Evolutionary conservation across 2,888 invertebrate species (phyloP), one percentile per base, ranked within the genome.

Genomic region (Calameuta pallipes): DNA sequence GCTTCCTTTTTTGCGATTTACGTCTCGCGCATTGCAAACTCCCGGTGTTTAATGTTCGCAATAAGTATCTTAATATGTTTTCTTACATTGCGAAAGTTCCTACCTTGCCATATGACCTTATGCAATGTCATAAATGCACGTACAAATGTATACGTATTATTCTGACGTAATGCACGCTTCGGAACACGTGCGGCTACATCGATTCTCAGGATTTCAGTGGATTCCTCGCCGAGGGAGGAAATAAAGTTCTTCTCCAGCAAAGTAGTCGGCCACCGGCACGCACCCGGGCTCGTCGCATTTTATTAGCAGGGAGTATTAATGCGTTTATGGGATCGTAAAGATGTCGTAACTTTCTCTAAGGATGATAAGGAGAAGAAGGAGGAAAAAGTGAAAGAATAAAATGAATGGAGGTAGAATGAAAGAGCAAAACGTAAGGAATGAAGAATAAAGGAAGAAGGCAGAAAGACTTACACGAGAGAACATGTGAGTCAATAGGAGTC

Each of bases 241-340:
- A 56, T 56, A 56, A 56, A 56, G 56, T 56, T 56, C 56, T 56
- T 56, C 23, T 56, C 23, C 2, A 3, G 23, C 56, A 56, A 23
- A 56, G 56, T 23, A 56, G 56, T 56, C 56, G 23, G 9, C 23
- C 23, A 56, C 23, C 56, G 23, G 56, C 56, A 56, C 56, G 56
- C 56, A 56, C 23, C 23, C 56, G 23, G 23, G 0, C 23, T 56
- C 56, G 23, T 56, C 56, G 56, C 75, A 78, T 78, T 78, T 75
- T 75, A 70, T 78, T 75, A 75, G 74, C 70, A 35, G 75, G 33
- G 23, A 75, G 70, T 78, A 75, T 78, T 78, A 78, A 75, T 78
- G 75, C 33, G 75, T 78, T 75, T 75, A 78, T 70, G 70, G 56
- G 41, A 34, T 70, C 75, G 71, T 78, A 78, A 78, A 75, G 70